Evolutionary conservation across 2,797 vertebrate genomes (phyloP).

Genomic region (Miichthys miiuy): DNA sequence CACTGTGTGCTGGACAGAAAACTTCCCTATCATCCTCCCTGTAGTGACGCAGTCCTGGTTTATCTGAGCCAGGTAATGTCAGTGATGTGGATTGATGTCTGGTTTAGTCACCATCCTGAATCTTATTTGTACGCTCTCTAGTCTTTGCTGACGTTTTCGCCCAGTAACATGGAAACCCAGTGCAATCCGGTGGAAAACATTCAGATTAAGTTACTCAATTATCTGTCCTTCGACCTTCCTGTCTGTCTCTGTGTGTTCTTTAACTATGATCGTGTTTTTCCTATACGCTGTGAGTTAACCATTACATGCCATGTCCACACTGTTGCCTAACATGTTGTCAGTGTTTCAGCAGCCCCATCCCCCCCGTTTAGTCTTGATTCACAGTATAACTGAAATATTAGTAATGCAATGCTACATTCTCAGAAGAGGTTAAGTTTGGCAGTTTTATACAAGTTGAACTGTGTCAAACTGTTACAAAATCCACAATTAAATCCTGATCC

Average conservation of each 20-base stretch:
- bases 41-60: conserved; percentile 48
- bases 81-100: conserved; percentile 6
- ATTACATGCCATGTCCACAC: conserved; percentile 31
- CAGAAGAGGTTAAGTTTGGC: not conserved
- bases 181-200: not conserved
- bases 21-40: not conserved
- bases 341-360: not conserved
- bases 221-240: not conserved
- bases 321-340: conserved; percentile 5
- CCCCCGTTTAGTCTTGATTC: not conserved
- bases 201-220: not conserved
- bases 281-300: conserved; percentile 54
- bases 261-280: not conserved
- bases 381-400: not conserved
- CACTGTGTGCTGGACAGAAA: conserved; percentile 2
- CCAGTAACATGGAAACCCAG: conserved; percentile 4
- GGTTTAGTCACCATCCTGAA: not conserved
- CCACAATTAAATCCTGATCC: conserved; percentile 16
- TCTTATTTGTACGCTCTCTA: not conserved
- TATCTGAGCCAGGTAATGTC: conserved; percentile 59
- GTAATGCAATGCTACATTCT: not conserved
- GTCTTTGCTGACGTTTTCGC: not conserved
- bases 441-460: not conserved
- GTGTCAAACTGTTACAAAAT: not conserved
- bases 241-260: not conserved